Base-by-base conservation (phyloP, 2,888 invertebrate genomes). In the Galeopsomyia nigrocyanea region DNA sequence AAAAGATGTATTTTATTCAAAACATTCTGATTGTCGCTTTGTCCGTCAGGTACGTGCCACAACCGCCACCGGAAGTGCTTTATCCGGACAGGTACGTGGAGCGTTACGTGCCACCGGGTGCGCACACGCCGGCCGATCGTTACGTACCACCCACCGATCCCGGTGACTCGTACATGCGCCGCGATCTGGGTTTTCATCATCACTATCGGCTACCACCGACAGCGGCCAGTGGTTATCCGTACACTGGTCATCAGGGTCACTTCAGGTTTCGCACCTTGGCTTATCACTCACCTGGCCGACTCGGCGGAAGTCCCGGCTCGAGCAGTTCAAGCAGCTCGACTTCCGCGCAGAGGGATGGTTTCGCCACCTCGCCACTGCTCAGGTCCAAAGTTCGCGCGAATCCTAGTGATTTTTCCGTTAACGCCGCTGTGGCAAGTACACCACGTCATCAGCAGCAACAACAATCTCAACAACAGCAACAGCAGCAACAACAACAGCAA, bases 81-180 rank as follows among this genome's bases (percentile, higher is more conserved):
- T 86, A 86, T 55, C 84, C 86, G 3, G 86, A 86, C 13, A 78
- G 84, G 73, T 84, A 85, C 73, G 83, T 83, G 63, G 88, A 88
- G 68, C 88, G 91, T 78, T 92, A 92, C 80, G 89, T 92, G 77
- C 91, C 92, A 21, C 91, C 92, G 7, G 90, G 91, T 75, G 92
- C 91, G 17, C 92, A 92, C 85, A 91, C 91, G 80, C 92, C 92
- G 17, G 91, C 92, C 77, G 92, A 92, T 87, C 90, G 92, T 79
- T 92, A 92, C 84, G 91, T 92, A 78, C 91, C 92, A 69, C 77
- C 82, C 6, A 79, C 82, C 39, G 86, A 87, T 78, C 83, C 87
- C 1, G 88, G 87, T 49, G 90, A 90, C 80, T 90, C 90, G 0
- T 90, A 90, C 80, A 89, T 90, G 88, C 85, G 90, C 77, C 86